A percentile compares a stretch with the other conserved stretches of the same genome.
These are phyloP conservation scores for Pachyrhynchus sulphureomaculatus DNA, from an alignment of 1,140 invertebrate genomes.

Conservation along the genomic window DNA sequence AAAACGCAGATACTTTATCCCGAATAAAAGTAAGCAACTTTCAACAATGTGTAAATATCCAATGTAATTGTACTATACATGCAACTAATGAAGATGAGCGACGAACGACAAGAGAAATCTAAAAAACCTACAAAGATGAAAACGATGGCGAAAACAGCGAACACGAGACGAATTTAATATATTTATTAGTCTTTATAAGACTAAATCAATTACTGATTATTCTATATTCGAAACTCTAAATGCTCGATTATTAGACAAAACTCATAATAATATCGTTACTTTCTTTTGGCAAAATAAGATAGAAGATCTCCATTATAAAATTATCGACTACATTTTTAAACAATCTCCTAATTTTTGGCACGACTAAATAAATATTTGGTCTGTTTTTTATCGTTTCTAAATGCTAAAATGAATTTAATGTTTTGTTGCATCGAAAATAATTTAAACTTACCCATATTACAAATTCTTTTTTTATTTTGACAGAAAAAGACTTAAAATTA, in stretches of 20 bases:
- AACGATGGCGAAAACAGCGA: too few species aligned
- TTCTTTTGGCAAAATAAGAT: slow-evolving; percentile 24
- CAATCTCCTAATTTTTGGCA: background rate
- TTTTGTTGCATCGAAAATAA: too few species aligned
- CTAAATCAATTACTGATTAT: slow-evolving; percentile 26
- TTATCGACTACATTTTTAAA: slow-evolving; percentile 19
- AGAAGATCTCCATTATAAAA: slow-evolving; percentile 17
- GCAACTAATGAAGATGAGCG: background rate
- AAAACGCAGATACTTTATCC: slow-evolving; percentile 26
- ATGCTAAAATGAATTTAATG: too few species aligned
- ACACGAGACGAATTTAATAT: slow-evolving; percentile 3
- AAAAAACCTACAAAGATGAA: background rate
- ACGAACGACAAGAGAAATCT: background rate
- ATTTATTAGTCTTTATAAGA: slow-evolving; percentile 7
- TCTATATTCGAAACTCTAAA: slow-evolving; percentile 22
- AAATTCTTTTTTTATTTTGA: too few species aligned
- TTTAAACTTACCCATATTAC: too few species aligned
- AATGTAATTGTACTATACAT: background rate
- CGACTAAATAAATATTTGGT: slow-evolving; percentile 9
- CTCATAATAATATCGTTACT: slow-evolving; percentile 21
- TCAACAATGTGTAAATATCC: slow-evolving; percentile 8
- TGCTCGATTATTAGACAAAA: slow-evolving; percentile 16
- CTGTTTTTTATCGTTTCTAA: too few species aligned
- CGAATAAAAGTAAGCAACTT: slow-evolving; percentile 32
- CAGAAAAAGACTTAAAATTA: too few species aligned